Evolutionary conservation across 92 coral and sea anemone species (phyloP).

Genomic region (Diadumene lineata): DNA sequence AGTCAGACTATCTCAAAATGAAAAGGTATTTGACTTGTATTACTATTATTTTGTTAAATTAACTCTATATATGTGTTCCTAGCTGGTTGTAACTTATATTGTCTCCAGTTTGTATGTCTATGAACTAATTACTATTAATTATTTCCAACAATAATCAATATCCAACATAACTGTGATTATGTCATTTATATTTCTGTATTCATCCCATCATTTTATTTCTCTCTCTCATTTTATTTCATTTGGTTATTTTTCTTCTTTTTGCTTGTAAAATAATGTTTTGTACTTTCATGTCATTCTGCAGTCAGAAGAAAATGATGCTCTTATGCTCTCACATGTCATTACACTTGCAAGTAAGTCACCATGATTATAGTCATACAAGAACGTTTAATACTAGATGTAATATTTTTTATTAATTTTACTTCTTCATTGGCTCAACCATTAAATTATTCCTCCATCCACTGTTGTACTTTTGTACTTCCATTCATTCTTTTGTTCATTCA

Average conservation of each 20-base stretch:
- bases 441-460: no score
- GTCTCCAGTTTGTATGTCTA: background rate
- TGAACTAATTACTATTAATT: background rate
- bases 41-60: no score
- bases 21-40: constrained; percentile 42
- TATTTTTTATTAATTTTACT: no score
- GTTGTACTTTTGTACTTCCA: no score
- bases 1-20: constrained; percentile 45
- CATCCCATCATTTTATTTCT: background rate
- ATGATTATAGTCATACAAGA: no score
- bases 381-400: no score
- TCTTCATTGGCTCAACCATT: no score
- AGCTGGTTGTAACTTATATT: no score
- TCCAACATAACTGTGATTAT: background rate
- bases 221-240: background rate
- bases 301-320: constrained; percentile 74
- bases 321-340: constrained; percentile 69
- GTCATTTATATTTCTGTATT: background rate
- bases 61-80: no score
- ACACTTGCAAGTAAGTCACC: constrained; percentile 85
- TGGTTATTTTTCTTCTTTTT: background rate
- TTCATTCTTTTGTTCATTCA: no score
- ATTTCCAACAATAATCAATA: background rate
- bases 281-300: constrained; percentile 22
- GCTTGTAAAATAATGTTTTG: background rate